Conservation (phyloP, 2,797 vertebrate genomes). For the Natrix natrix region DNA sequence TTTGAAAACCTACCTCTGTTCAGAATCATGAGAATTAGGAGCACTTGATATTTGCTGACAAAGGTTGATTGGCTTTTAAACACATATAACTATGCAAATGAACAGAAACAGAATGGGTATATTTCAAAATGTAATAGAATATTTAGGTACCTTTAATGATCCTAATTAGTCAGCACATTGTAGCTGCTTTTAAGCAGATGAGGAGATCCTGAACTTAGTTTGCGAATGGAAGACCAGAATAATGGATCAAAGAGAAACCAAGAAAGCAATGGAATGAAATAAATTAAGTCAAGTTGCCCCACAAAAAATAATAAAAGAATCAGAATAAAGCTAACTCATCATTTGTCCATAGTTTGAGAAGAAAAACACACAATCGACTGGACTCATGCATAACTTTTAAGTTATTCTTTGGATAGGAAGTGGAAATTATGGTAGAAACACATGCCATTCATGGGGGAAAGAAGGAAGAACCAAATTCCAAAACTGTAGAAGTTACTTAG, state of each 20-base stretch:
- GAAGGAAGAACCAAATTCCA: neutral
- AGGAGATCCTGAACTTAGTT: neutral
- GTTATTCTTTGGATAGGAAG: neutral
- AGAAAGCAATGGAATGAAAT: neutral
- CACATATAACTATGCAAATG: neutral
- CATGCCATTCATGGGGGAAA: neutral
- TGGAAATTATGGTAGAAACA: neutral
- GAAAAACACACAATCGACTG: neutral
- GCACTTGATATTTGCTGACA: neutral
- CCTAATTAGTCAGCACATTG: neutral
- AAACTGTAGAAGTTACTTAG: neutral
- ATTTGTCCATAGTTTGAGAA: neutral
- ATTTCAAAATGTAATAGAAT: neutral
- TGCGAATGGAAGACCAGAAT: neutral
- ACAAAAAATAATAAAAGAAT: neutral
- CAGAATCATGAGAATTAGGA: neutral
- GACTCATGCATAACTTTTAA: neutral
- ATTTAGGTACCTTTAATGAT: neutral
- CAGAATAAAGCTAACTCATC: neutral
- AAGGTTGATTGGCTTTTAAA: conserved; percentile 1
- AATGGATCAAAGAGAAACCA: neutral
- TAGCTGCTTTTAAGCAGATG: neutral
- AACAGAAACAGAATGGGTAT: neutral
- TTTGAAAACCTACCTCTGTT: conserved; percentile 30
- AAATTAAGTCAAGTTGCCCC: neutral